Conservation (phyloP, 2,797 vertebrate species). For the Sebastes steindachneri region DNA sequence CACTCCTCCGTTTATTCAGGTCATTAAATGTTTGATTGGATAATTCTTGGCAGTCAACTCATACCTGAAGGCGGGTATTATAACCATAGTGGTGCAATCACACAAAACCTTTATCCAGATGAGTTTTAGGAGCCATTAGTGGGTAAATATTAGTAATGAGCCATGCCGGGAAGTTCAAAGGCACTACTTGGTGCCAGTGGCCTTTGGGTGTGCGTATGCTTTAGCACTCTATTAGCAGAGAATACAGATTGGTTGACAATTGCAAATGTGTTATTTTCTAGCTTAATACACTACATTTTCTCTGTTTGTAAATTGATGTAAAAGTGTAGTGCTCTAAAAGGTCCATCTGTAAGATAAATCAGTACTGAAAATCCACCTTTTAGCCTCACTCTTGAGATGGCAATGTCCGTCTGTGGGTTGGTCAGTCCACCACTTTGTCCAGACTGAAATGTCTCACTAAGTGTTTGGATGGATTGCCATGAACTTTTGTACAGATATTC, state of each 20-base stretch:
- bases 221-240: not conserved
- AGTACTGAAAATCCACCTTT: not conserved
- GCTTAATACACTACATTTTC: not conserved
- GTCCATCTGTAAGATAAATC: not conserved
- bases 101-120: conserved; percentile 2
- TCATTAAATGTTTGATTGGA: conserved; percentile 45
- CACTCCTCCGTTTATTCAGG: conserved; percentile 6
- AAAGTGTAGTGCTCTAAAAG: not conserved
- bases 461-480: not conserved
- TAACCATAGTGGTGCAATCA: not conserved
- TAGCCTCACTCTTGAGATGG: not conserved
- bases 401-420: not conserved
- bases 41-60: conserved; percentile 29
- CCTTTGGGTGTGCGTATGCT: conserved; percentile 2
- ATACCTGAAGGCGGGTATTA: conserved; percentile 1
- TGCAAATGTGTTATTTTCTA: not conserved
- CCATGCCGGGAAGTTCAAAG: conserved; percentile 22
- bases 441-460: not conserved
- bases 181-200: conserved; percentile 8
- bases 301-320: not conserved
- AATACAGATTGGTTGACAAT: not conserved
- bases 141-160: conserved; percentile 46
- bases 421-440: not conserved
- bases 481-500: not conserved
- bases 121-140: conserved; percentile 26